A percentile compares a stretch with the other conserved stretches of the same genome.
These are phyloP conservation scores for Turritopsis dohrnii DNA, from an alignment of 30 jellyfish, hydroid and myxozoan species.

Conservation along the genomic window DNA sequence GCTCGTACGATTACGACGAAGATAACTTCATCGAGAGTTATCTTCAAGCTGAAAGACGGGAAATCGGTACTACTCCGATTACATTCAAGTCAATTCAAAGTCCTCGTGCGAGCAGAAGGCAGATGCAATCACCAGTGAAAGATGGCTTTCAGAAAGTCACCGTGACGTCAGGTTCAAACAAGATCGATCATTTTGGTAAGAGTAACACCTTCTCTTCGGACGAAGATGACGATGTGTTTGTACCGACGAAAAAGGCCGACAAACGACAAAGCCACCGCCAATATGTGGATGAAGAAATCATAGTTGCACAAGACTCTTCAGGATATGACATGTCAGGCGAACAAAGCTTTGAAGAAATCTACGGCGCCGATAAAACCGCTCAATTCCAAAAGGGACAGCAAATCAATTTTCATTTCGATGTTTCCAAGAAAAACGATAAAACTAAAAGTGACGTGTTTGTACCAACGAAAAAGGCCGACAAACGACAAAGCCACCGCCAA, in stretches of 20 bases:
- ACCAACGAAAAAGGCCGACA: not conserved
- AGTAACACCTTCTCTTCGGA: not conserved
- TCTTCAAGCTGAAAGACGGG: not conserved
- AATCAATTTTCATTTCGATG: conserved; percentile 9
- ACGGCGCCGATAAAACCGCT: not conserved
- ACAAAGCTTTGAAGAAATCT: conserved; percentile 16
- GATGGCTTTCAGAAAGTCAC: conserved; percentile 28
- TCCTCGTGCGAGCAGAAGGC: not conserved
- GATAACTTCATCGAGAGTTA: not conserved
- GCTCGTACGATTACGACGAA: conserved; percentile 10
- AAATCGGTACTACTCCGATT: not conserved
- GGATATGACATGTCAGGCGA: conserved; percentile 17
- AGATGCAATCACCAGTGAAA: conserved; percentile 13
- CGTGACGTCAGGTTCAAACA: conserved; percentile 17
- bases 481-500: not conserved
- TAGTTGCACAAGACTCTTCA: not conserved
- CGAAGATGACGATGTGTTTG: conserved; percentile 12
- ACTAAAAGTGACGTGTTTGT: not conserved
- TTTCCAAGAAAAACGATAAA: not conserved
- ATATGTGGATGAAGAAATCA: not conserved
- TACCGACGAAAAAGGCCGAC: not conserved
- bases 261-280: not conserved
- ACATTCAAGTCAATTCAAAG: not conserved
- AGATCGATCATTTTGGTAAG: conserved; percentile 8
- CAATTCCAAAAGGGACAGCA: not conserved